phyloP scores from a whole-genome alignment of 2,797 vertebrate species.

The Antennarius maculatus region DNA sequence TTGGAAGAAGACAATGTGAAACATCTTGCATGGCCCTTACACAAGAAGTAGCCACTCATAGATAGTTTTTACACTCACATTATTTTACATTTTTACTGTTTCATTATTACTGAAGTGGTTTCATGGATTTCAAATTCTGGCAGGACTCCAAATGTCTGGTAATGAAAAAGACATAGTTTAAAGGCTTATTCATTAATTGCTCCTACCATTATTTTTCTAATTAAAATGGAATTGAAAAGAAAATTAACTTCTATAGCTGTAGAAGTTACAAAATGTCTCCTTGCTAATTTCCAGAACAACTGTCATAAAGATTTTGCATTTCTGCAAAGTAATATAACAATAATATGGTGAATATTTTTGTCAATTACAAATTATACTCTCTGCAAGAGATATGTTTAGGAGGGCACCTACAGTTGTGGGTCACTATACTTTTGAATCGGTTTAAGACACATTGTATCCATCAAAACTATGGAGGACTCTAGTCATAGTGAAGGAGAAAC shows the following conservation, averaged over 20 bases:
- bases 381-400: slow-evolving; percentile 18
- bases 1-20: neutral
- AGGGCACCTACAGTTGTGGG: slow-evolving; percentile 4
- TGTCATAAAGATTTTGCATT: slow-evolving; percentile 19
- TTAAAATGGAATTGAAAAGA: slow-evolving; percentile 13
- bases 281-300: slow-evolving; percentile 24
- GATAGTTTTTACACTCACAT: neutral
- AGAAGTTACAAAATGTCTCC: slow-evolving; percentile 27
- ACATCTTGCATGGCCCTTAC: neutral
- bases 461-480: too few species aligned
- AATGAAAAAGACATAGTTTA: neutral
- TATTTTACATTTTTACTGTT: neutral
- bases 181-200: slow-evolving; percentile 19
- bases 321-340: slow-evolving; percentile 2
- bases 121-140: neutral
- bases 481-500: too few species aligned
- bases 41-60: neutral
- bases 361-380: slow-evolving; percentile 25
- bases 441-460: too few species aligned
- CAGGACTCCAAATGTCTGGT: slow-evolving; percentile 8
- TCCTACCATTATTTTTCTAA: slow-evolving; percentile 15
- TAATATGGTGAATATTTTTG: neutral
- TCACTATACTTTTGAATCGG: slow-evolving; percentile 6
- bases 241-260: slow-evolving; percentile 37
- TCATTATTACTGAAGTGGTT: neutral